phyloP scores from a whole-genome alignment of 2,888 invertebrate species.

The Tenthredo scrophulariae region DNA sequence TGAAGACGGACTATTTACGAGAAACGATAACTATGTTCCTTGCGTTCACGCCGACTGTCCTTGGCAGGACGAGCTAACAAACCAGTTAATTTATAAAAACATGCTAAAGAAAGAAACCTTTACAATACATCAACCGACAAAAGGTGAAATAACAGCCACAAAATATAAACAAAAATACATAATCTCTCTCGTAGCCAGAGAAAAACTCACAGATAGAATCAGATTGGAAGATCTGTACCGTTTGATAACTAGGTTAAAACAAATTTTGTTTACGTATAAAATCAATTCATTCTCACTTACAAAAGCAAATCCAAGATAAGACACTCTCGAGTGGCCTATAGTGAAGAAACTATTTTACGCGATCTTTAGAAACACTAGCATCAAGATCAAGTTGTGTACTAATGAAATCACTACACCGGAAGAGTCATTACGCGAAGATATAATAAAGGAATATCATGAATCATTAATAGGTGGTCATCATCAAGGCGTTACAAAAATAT shows the following conservation, averaged over 20 bases:
- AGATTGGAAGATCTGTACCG: background rate
- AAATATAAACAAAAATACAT: background rate
- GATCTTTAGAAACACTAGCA: background rate
- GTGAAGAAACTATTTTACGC: background rate
- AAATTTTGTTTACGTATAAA: background rate
- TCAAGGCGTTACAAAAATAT: conserved; percentile 54
- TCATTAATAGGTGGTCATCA: conserved; percentile 55
- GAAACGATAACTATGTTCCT: background rate
- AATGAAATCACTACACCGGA: background rate
- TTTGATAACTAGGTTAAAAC: background rate
- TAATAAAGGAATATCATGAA: conserved; percentile 47
- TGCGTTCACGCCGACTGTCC: background rate
- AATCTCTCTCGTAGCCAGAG: background rate
- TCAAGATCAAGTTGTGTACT: background rate
- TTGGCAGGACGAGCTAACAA: background rate
- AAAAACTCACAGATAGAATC: background rate
- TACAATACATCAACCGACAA: background rate
- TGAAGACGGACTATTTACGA: background rate
- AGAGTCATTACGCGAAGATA: background rate
- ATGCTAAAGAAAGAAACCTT: background rate
- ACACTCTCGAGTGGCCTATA: background rate
- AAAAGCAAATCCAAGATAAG: background rate
- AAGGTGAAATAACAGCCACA: background rate
- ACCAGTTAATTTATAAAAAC: background rate
- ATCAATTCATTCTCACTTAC: background rate